Evolutionary conservation across 2,888 invertebrate species (phyloP).

Genomic region (Ceramica pisi): DNA sequence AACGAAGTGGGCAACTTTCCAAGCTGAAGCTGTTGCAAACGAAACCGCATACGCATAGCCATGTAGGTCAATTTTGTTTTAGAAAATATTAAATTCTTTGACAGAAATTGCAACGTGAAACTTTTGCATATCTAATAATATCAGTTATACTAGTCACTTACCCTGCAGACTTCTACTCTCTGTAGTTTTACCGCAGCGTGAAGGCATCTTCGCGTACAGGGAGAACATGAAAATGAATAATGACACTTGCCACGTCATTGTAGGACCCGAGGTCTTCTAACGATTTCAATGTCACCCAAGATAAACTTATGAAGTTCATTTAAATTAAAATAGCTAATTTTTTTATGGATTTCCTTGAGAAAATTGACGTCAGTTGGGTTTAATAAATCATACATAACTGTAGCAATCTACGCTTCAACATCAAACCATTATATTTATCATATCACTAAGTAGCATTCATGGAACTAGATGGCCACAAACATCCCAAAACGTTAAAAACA

Average conservation of each 20-base stretch:
- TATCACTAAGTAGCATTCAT: conserved; percentile 54
- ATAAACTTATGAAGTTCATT: too few species aligned
- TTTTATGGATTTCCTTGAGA: not conserved
- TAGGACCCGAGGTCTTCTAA: too few species aligned
- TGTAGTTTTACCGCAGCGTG: too few species aligned
- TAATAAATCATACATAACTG: conserved; percentile 29
- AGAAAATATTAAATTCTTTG: conserved; percentile 15
- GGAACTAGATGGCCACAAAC: conserved; percentile 34
- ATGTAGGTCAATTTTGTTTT: conserved; percentile 47
- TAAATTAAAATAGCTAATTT: not conserved
- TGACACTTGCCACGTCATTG: too few species aligned
- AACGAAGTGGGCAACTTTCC: conserved; percentile 57
- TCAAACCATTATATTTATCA: conserved; percentile 49
- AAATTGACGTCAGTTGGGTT: not conserved
- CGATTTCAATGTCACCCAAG: too few species aligned
- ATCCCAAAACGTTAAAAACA: not conserved
- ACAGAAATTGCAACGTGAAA: not conserved
- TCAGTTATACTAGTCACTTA: too few species aligned
- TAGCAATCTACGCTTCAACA: conserved; percentile 35
- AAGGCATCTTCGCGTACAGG: too few species aligned
- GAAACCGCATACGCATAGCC: conserved; percentile 43
- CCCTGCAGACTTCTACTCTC: too few species aligned
- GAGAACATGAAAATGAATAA: too few species aligned
- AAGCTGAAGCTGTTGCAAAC: conserved; percentile 22
- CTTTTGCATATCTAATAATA: not conserved